Evolutionary conservation across 2,888 invertebrate genomes (phyloP), one percentile per base, ranked within the genome.

Genomic region (Dynastes grantii): DNA sequence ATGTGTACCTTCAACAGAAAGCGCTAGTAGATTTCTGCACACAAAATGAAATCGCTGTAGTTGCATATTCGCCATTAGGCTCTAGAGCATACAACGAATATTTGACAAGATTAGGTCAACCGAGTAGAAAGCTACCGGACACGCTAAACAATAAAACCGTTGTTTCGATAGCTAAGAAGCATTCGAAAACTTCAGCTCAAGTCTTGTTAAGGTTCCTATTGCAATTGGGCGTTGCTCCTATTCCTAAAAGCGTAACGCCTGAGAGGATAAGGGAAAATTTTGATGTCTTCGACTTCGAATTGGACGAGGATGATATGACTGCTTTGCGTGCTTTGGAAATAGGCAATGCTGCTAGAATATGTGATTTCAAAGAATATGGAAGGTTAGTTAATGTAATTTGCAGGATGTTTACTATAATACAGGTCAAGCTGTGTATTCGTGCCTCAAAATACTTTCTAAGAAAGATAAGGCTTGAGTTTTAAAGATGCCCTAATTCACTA

Each of bases 191-290:
- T 0, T 90, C 94, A 0, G 96, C 95, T 11, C 96, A 96, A 88
- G 86, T 92, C 13, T 88, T 95, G 71, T 88, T 97, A 1, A 91
- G 94, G 68, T 93, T 93, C 88, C 89, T 92, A 16, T 84, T 95
- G 11, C 94, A 96, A 86, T 91, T 92, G 51, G 93, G 92, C 11
- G 88, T 96, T 37, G 91, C 91, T 5, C 93, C 93, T 53, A 95
- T 97, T 83, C 96, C 96, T 4, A 97, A 96, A 87, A 96, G 96
- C 87, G 93, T 93, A 4, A 94, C 93, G 86, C 89, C 92, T 0
- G 85, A 88, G 1, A 91, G 96, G 81, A 92, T 97, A 27, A 90
- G 91, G 85, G 92, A 95, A 89, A 97, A 97, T 85, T 91, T 95
- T 68, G 88, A 93, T 76, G 87, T 95, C 58, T 95, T 95, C 87